Base-by-base conservation (phyloP, 2,888 invertebrate species). In the Elaeidobius kamerunicus region DNA sequence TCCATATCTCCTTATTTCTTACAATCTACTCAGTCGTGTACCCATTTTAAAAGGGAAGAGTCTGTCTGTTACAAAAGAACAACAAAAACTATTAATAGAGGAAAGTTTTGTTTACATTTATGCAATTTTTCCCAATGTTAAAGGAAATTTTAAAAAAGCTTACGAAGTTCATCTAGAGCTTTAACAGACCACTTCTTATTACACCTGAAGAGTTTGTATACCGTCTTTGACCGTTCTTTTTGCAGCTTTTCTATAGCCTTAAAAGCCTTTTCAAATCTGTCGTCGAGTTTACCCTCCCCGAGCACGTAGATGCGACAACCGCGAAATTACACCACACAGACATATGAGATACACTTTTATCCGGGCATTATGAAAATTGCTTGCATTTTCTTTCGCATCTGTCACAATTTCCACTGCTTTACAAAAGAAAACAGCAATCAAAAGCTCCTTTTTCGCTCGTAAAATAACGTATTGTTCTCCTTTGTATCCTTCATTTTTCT, bases 401-500 rank as follows among this genome's bases (percentile, higher is more conserved):
- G 32, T 42, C 43, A 39, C 48, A 53, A 48, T 55, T 42, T 42
- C 46, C 40, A 27, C 27, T 41, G 42, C 28, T 52, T 52, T 17
- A 32, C 36, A 32, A 43, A 53, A 53, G 42, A 52, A 46, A 48
- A 53, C 49, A 44, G 49, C 50, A 56, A 56, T 56, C 56, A 56
- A 53, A 56, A 56, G 42, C 56, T 50, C 53, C 38, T 52, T 42
- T 52, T 11, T 34, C 27, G 28, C 36, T 47, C 34, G 18, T 45
- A 20, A 52, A 56, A 46, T 53, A 56, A 36, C 46, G 39, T 39
- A 45, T 56, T 49, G 45, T 52, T 45, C 40, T 42, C 35, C 34
- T 48, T 36, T 42, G 46, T 46, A 30, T 46, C 16, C 32, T 17
- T 16, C 38, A 36, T 45, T 47, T 47, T 46, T 46, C 20, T 17